These are phyloP conservation scores for Drosophila prosaltans DNA, from an alignment of 1,140 invertebrate species.

Conservation along the genomic window DNA sequence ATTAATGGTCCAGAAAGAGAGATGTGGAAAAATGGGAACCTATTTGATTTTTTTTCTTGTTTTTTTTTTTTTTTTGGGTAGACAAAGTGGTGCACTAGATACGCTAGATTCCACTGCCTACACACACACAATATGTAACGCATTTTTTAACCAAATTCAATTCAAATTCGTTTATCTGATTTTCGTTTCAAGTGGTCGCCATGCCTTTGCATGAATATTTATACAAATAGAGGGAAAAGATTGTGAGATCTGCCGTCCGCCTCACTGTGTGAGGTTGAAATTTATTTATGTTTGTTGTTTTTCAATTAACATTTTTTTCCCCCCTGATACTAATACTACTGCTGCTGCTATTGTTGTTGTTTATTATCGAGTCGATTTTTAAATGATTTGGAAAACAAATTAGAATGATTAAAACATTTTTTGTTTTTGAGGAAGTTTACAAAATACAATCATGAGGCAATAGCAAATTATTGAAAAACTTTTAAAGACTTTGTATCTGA, in stretches of 20 bases:
- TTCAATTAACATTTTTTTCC: slow-evolving; percentile 45
- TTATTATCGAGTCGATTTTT: slow-evolving; percentile 40
- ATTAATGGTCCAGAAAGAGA: slow-evolving; percentile 37
- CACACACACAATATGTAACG: slow-evolving; percentile 63
- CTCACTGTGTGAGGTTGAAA: slow-evolving; percentile 35
- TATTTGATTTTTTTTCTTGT: not conserved
- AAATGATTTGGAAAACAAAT: slow-evolving; percentile 44
- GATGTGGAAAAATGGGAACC: slow-evolving; percentile 1
- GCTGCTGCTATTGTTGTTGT: slow-evolving; percentile 32
- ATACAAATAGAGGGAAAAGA: slow-evolving; percentile 25
- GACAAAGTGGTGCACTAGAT: slow-evolving; percentile 21
- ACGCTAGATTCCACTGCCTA: slow-evolving; percentile 34
- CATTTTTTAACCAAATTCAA: slow-evolving; percentile 60
- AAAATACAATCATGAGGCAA: not conserved
- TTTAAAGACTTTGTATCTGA: not conserved
- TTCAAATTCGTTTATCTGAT: slow-evolving; percentile 68
- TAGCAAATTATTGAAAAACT: not conserved
- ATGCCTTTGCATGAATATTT: slow-evolving; percentile 55
- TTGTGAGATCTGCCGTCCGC: not conserved
- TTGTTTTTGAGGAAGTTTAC: not conserved
- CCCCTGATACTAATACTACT: too few species aligned
- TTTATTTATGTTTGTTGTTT: slow-evolving; percentile 34
- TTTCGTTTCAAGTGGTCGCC: slow-evolving; percentile 56
- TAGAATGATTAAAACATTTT: slow-evolving; percentile 31
- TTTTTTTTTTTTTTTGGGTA: slow-evolving; percentile 12